phyloP scores from a whole-genome alignment of 2,797 vertebrate species.

The Spinus olivaceus region DNA sequence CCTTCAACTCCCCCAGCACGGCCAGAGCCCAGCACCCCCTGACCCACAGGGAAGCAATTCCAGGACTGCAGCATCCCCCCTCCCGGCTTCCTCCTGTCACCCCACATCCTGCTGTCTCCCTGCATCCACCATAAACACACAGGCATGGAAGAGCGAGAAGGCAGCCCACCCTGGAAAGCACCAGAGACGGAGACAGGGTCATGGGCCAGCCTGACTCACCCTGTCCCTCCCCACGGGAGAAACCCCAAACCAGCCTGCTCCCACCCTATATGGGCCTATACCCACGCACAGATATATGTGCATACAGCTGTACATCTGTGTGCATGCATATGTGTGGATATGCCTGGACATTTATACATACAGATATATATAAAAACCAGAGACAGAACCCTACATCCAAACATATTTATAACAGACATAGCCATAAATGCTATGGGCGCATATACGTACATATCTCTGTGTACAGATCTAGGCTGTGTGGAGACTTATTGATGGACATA shows the following conservation, averaged over 20 bases:
- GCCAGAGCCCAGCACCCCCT: not conserved
- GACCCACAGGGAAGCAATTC: not conserved
- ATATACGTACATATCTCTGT: fast-evolving
- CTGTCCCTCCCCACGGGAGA: not conserved
- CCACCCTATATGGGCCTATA: not conserved
- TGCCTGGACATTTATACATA: not conserved
- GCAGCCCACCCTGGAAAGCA: not conserved
- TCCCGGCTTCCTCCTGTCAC: not conserved
- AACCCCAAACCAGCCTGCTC: not conserved
- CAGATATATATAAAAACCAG: not conserved
- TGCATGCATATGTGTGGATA: too few relatives aligned
- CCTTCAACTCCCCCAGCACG: fast-evolving
- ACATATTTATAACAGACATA: fast-evolving
- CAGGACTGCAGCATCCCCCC: not conserved
- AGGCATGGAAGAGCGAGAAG: not conserved
- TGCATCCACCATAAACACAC: not conserved
- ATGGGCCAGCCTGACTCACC: not conserved
- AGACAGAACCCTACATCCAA: not conserved
- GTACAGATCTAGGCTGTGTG: fast-evolving
- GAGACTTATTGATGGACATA: fast-evolving
- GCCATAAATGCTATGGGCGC: not conserved
- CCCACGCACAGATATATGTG: fast-evolving
- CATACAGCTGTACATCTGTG: not conserved
- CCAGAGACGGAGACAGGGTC: not conserved
- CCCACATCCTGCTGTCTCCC: not conserved